Conservation (phyloP, 2,113 vertebrate genomes). For the Vimba vimba region DNA sequence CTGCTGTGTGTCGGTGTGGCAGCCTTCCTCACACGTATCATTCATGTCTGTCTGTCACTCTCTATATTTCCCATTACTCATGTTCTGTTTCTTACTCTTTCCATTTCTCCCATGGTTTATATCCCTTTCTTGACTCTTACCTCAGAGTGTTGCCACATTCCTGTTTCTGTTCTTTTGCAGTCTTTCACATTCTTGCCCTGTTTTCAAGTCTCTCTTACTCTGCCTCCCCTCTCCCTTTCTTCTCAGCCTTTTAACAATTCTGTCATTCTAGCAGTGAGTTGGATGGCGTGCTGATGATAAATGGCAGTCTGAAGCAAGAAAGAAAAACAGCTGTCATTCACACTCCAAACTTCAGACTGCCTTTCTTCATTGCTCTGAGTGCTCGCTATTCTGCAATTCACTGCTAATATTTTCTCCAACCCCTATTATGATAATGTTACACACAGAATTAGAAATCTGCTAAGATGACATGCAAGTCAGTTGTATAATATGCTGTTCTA, state of each 20-base stretch:
- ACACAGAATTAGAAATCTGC: background rate
- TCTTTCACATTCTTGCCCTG: background rate
- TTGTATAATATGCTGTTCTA: background rate
- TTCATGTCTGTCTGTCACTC: constrained; percentile 2
- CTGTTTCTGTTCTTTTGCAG: background rate
- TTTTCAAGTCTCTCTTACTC: background rate
- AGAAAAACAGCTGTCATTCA: constrained; percentile 17
- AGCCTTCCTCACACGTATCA: constrained; percentile 8
- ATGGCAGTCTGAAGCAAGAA: constrained; percentile 1
- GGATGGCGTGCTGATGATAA: constrained; percentile 18
- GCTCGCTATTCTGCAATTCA: background rate
- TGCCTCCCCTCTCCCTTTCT: background rate
- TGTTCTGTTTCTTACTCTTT: background rate
- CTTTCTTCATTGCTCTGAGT: background rate
- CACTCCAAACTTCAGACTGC: background rate
- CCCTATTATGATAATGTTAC: background rate
- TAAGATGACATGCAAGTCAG: background rate
- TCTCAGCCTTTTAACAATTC: constrained; percentile 4
- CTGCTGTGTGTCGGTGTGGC: constrained; percentile 13
- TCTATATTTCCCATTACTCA: background rate
- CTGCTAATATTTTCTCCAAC: background rate
- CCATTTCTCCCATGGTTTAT: background rate
- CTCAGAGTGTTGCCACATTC: background rate
- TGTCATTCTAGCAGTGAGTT: background rate
- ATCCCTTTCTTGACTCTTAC: background rate